Conservation (phyloP, 2,113 vertebrate genomes). For the Urocitellus parryii region DNA sequence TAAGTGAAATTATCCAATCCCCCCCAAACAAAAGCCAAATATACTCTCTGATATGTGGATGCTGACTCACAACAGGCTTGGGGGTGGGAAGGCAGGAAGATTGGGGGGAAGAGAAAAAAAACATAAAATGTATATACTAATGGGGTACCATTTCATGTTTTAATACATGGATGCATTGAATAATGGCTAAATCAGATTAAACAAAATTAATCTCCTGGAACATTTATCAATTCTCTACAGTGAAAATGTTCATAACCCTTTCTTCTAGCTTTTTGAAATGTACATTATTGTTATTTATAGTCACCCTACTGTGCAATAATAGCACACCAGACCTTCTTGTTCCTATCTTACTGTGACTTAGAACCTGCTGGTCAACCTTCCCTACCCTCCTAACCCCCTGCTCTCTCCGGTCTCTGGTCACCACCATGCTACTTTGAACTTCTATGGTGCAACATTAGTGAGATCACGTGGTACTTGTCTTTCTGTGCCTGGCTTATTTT, state of each 20-base stretch:
- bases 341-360: not conserved
- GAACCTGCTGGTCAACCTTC: not conserved
- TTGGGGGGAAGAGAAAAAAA: no score
- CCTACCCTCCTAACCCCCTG: not conserved
- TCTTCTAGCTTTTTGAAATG: not conserved
- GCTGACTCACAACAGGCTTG: no score
- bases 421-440: not conserved
- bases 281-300: not conserved
- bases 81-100: no score
- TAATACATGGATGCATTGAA: not conserved
- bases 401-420: not conserved
- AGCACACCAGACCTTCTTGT: not conserved
- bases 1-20: no score
- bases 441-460: not conserved
- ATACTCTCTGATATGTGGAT: no score
- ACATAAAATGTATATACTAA: not conserved
- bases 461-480: not conserved
- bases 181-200: not conserved
- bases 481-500: not conserved
- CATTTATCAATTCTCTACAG: not conserved
- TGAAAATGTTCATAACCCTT: not conserved
- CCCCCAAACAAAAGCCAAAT: no score
- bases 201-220: not conserved
- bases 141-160: no score
- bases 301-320: no score